These are phyloP conservation scores for Sminthurinus aureus DNA, from an alignment of 2,888 invertebrate genomes.

Conservation along the genomic window DNA sequence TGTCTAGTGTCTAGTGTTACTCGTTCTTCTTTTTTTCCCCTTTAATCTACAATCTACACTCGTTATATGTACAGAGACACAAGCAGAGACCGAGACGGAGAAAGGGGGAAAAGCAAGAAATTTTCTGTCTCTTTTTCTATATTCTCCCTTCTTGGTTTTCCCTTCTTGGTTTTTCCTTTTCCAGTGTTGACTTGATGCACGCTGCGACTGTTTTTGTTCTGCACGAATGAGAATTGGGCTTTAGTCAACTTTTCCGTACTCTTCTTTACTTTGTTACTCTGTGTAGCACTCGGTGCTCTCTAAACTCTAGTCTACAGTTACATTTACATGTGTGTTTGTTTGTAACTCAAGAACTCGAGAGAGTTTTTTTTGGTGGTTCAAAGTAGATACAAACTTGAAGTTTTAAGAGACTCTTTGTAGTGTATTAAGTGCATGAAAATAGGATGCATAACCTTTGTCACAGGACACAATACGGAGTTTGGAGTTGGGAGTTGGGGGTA, in stretches of 20 bases:
- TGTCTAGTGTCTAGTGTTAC: background rate
- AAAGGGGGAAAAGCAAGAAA: background rate
- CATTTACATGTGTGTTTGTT: background rate
- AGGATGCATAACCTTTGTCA: no score
- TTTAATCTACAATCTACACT: background rate
- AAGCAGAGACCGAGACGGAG: no score
- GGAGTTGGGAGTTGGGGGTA: no score
- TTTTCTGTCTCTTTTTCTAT: background rate
- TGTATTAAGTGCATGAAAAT: background rate
- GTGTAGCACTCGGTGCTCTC: background rate
- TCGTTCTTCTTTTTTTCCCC: background rate
- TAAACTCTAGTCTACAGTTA: background rate
- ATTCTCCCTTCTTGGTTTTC: no score
- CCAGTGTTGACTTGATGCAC: conserved; percentile 19
- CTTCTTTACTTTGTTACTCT: background rate
- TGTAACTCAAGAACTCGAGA: background rate
- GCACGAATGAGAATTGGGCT: conserved; percentile 17
- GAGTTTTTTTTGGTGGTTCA: background rate
- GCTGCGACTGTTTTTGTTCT: no score
- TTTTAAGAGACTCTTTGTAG: background rate
- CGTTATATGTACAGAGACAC: no score
- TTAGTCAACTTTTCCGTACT: conserved; percentile 5
- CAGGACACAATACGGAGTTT: no score
- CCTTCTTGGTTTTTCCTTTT: no score
- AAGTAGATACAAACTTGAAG: background rate